Conservation (phyloP, 2,113 vertebrate species). For the Corynorhinus townsendii region DNA sequence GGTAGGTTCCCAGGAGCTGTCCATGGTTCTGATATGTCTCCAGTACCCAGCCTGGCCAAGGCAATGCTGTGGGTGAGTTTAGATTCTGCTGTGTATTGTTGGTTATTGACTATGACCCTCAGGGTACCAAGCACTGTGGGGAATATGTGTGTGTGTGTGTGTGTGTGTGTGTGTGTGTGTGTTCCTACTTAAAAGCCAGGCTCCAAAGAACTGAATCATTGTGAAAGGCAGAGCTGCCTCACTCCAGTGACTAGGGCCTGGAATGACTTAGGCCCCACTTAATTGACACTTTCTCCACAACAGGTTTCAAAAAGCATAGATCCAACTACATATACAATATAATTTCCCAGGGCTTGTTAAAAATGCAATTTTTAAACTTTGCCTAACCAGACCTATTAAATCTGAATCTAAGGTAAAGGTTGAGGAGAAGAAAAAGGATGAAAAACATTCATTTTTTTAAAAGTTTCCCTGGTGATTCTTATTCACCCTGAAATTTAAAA, state of each 20-base stretch:
- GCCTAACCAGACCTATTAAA: conserved; percentile 10
- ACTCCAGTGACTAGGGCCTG: neutral
- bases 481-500: conserved; percentile 35
- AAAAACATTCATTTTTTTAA: conserved; percentile 26
- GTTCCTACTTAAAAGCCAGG: neutral
- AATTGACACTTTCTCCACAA: neutral
- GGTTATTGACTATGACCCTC: neutral
- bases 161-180: neutral
- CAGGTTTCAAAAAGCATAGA: neutral
- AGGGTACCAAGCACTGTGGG: neutral
- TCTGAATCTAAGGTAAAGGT: conserved; percentile 50
- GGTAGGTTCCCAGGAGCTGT: neutral
- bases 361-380: conserved; percentile 35
- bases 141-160: neutral
- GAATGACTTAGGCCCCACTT: neutral
- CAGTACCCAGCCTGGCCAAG: neutral
- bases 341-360: conserved; percentile 35
- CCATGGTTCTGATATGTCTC: neutral
- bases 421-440: neutral
- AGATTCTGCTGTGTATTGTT: neutral
- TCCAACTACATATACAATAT: neutral
- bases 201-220: neutral
- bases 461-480: conserved; percentile 20
- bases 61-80: neutral
- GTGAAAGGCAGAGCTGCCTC: neutral